These are phyloP conservation scores for Melikaiella ostensackeni DNA, from an alignment of 2,888 invertebrate genomes.

Conservation along the genomic window DNA sequence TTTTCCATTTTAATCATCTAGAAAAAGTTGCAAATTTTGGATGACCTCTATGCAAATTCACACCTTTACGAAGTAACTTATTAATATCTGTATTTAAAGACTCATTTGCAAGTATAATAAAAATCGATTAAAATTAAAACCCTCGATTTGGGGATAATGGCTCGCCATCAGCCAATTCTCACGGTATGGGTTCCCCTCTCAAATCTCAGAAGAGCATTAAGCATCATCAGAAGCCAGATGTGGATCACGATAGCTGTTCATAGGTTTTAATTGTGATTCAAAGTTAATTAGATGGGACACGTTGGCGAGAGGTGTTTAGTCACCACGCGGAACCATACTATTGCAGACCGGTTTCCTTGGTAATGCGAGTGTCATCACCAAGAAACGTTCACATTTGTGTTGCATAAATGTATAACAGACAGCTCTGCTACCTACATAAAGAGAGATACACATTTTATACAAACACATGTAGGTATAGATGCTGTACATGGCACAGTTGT, in stretches of 20 bases:
- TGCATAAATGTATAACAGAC: background rate
- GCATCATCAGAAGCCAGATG: conserved; percentile 55
- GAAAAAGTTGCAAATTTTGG: conserved; percentile 43
- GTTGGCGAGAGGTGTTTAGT: conserved; percentile 47
- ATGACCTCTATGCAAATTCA: too few species aligned
- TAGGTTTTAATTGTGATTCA: conserved; percentile 60
- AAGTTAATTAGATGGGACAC: conserved; percentile 64
- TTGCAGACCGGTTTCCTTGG: background rate
- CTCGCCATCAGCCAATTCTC: background rate
- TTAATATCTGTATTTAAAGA: too few species aligned
- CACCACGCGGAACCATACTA: background rate
- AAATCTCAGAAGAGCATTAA: background rate
- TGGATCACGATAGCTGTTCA: conserved; percentile 41
- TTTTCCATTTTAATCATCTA: background rate
- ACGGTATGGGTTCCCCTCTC: background rate
- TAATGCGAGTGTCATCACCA: background rate
- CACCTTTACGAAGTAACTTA: too few species aligned
- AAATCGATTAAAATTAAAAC: too few species aligned
- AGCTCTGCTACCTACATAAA: background rate
- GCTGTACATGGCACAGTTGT: conserved; percentile 20
- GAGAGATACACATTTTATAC: background rate
- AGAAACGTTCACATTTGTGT: background rate
- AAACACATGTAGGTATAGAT: background rate
- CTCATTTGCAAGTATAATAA: background rate
- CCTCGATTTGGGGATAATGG: background rate